Evolutionary conservation across 92 coral and sea anemone genomes (phyloP).

Genomic region (Muricea muricata): DNA sequence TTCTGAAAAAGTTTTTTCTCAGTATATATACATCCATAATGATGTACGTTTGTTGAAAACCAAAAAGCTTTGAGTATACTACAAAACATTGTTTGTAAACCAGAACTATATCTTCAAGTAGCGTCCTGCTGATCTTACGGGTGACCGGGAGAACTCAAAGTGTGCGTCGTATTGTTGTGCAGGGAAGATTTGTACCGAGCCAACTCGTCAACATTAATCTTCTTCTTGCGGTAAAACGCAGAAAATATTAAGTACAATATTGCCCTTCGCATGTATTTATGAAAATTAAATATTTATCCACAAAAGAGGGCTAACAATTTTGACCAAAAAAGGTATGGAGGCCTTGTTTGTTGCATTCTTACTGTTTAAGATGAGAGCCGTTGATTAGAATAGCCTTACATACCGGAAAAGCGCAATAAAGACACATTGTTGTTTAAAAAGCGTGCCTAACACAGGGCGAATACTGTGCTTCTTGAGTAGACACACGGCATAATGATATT

Average conservation of each 20-base stretch:
- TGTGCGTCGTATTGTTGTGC: not conserved
- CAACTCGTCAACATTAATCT: not conserved
- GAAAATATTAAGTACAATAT: not conserved
- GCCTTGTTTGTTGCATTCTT: not conserved
- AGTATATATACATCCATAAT: too few relatives aligned
- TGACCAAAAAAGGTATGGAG: not conserved
- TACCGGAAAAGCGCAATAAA: conserved; percentile 13
- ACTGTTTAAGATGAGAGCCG: not conserved
- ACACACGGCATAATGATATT: not conserved
- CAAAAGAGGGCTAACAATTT: not conserved
- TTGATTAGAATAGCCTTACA: not conserved
- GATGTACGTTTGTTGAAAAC: too few relatives aligned
- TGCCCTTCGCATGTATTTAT: not conserved
- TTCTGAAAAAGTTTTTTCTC: too few relatives aligned
- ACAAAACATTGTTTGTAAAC: not conserved
- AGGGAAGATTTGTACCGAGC: not conserved
- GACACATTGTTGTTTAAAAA: not conserved
- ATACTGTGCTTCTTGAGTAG: not conserved
- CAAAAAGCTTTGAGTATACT: not conserved
- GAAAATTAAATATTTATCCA: conserved; percentile 3
- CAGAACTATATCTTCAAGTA: not conserved
- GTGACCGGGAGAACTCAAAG: not conserved
- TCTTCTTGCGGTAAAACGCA: not conserved
- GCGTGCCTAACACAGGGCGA: not conserved
- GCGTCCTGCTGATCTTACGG: not conserved